Evolutionary conservation across 2,113 vertebrate genomes (phyloP).

Genomic region (Rutilus rutilus): DNA sequence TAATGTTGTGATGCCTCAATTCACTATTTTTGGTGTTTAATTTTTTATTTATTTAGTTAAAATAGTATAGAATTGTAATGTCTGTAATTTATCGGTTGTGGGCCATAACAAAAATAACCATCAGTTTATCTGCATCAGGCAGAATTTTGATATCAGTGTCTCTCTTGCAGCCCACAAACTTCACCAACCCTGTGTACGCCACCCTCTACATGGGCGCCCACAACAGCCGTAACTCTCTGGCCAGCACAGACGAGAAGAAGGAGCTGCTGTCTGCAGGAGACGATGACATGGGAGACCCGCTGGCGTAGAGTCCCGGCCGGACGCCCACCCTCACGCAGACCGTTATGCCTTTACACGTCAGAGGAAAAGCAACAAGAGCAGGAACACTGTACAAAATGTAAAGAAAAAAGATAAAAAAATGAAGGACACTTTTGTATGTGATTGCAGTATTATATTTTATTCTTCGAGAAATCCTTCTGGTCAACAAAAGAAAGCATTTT

Average conservation of each 20-base stretch:
- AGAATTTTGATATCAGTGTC: not conserved
- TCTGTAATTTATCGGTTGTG: not conserved
- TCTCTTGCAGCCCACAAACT: conserved; percentile 90
- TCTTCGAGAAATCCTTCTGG: conserved; percentile 73
- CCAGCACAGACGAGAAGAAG: conserved; percentile 96
- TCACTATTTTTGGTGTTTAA: not conserved
- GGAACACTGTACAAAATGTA: conserved; percentile 96
- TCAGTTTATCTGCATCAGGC: not conserved
- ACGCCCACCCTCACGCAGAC: conserved; percentile 56
- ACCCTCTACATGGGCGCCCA: conserved; percentile 98
- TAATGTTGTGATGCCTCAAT: not conserved
- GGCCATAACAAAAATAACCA: not conserved
- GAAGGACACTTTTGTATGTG: conserved; percentile 99
- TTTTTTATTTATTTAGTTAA: not conserved
- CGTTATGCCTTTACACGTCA: conserved; percentile 74
- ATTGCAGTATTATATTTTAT: conserved; percentile 97
- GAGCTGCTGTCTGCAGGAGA: conserved; percentile 91
- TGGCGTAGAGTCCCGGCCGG: conserved; percentile 80
- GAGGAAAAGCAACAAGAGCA: conserved; percentile 71
- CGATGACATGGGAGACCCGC: conserved; percentile 90
- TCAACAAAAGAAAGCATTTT: conserved; percentile 76
- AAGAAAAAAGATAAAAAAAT: conserved; percentile 87
- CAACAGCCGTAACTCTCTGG: conserved; percentile 93
- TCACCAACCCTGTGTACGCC: conserved; percentile 96
- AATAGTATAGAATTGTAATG: not conserved